Evolutionary conservation across 1,140 invertebrate genomes (phyloP).

Genomic region (Pseudomyrmex concolor): DNA sequence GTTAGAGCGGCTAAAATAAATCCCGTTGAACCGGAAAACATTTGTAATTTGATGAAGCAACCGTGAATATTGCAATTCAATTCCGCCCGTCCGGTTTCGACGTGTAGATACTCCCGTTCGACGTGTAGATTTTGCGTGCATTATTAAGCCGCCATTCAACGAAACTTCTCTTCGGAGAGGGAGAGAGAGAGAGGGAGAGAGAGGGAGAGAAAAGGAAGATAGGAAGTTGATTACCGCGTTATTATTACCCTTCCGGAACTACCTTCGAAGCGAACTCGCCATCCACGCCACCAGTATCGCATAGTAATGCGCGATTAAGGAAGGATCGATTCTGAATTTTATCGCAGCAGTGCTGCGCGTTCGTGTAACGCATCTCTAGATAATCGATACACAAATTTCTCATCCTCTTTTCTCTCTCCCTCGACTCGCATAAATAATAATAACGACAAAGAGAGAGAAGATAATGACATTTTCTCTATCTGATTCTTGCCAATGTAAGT

Average conservation of each 20-base stretch:
- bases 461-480: background rate
- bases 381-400: conserved; percentile 54
- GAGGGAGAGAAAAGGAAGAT: too few relatives aligned
- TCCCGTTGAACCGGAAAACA: background rate
- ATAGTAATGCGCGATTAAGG: conserved; percentile 73
- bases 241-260: conserved; percentile 65
- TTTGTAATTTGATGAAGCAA: conserved; percentile 1
- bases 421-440: too few relatives aligned
- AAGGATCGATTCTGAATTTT: conserved; percentile 71
- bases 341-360: conserved; percentile 23
- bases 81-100: background rate
- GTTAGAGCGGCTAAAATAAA: background rate
- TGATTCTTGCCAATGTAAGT: conserved; percentile 16
- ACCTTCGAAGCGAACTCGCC: conserved; percentile 18
- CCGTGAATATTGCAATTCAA: conserved; percentile 13
- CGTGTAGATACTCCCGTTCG: background rate
- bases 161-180: conserved; percentile 29
- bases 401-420: background rate
- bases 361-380: conserved; percentile 55
- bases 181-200: too few relatives aligned
- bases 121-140: conserved; percentile 26
- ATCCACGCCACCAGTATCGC: conserved; percentile 49
- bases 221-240: conserved; percentile 63
- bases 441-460: too few relatives aligned
- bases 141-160: conserved; percentile 44